Base-by-base conservation (phyloP, 2,797 vertebrate species). In the Mormyrops attenuatus region DNA sequence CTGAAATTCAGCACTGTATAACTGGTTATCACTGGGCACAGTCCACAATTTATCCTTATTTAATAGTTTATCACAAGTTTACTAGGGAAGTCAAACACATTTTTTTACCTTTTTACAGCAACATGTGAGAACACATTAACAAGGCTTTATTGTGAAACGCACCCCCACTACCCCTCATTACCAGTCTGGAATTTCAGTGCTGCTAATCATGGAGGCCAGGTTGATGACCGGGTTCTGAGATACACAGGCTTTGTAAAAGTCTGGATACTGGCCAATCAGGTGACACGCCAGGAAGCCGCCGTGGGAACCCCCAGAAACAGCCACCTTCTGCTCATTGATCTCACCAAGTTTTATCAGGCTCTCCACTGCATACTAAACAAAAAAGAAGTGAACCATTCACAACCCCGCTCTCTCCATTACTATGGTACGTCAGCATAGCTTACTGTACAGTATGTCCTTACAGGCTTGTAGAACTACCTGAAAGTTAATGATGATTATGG, bases 181-280 rank as follows among this genome's bases (percentile, higher is more conserved):
- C 98, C 99, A 99, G 95, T 99, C 99, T 0, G 98, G 98, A 88
- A 99, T 98, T 93, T 99, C 99, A 0, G 98, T 99, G 94, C 95
- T 93, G 90, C 96, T 93, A 41, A 97, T 91, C 98, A 99, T 98
- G 49, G 98, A 97, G 53, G 97, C 97, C 0, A 99, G 93, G 93
- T 99, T 99, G 93, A 94, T 96, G 91, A 99, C 99, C 0, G 98
- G 98, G 93, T 99, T 99, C 88, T 97, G 96, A 22, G 94, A 94
- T 89, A 98, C 96, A 0, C 98, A 98, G 80, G 97, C 97, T 0
- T 93, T 96, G 92, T 99, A 99, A 92, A 96, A 97, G 0, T 95
- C 93, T 0, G 98, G 98, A 91, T 97, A 99, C 92, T 99, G 98
- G 89, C 98, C 97, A 55, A 99, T 97, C 89, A 99, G 96, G 93